phyloP scores from a whole-genome alignment of 1,140 invertebrate genomes.

The Calephelis virginiensis region DNA sequence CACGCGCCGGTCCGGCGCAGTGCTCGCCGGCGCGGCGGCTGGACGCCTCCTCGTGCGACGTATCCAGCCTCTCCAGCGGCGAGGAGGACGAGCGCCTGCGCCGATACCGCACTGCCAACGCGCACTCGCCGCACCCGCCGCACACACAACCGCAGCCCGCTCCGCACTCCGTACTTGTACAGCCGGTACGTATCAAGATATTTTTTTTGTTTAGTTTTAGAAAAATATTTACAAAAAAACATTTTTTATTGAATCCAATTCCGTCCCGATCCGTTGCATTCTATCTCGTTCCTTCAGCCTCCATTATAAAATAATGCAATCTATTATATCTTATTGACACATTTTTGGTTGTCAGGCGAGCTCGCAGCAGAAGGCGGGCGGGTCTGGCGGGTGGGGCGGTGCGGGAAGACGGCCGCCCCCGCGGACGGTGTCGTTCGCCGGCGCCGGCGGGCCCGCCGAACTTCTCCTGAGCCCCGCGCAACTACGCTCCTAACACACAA shows the following conservation, averaged over 20 bases:
- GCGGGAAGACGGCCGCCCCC: conserved; percentile 49
- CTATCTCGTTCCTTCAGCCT: no score
- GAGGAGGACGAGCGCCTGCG: conserved; percentile 69
- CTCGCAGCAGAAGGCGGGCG: conserved; percentile 8
- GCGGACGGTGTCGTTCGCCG: conserved; percentile 69
- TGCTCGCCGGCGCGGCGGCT: conserved; percentile 67
- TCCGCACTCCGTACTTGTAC: conserved; percentile 40
- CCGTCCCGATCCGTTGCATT: no score
- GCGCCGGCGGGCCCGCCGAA: conserved; percentile 44
- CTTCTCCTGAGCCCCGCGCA: conserved; percentile 69
- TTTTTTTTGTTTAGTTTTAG: neutral
- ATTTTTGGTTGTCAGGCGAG: conserved; percentile 26
- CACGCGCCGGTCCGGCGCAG: conserved; percentile 60
- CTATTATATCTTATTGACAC: neutral
- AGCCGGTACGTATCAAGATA: conserved; percentile 28
- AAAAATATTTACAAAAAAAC: neutral
- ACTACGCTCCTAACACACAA: conserved; percentile 65
- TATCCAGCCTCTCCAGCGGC: conserved; percentile 67
- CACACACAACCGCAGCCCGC: conserved; percentile 29
- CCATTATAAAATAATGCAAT: no score
- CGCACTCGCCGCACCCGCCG: conserved; percentile 36
- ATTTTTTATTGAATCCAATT: no score
- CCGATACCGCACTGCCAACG: conserved; percentile 59
- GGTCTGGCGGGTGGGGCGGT: neutral
- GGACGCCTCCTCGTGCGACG: conserved; percentile 69